These are phyloP conservation scores for Glareola pratincola DNA, from an alignment of 2,113 vertebrate species.

Conservation along the genomic window DNA sequence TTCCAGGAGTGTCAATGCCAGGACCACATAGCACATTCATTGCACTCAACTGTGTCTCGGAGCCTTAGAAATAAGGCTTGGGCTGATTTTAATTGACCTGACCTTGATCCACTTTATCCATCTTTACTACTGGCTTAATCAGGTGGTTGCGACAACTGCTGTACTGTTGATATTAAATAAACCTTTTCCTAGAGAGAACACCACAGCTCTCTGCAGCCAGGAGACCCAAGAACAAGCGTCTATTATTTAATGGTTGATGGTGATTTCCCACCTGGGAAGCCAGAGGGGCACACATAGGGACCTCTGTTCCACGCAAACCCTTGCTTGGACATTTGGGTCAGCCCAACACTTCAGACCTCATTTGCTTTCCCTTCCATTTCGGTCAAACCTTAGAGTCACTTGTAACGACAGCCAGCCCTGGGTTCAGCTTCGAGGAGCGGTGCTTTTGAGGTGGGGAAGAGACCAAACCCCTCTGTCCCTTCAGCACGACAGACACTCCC, in stretches of 20 bases:
- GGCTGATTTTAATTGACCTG: conserved; percentile 53
- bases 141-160: not conserved
- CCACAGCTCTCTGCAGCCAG: not conserved
- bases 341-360: not conserved
- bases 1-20: not conserved
- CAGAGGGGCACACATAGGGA: not conserved
- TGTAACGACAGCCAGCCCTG: not conserved
- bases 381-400: not conserved
- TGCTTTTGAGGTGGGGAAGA: not conserved
- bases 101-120: conserved; percentile 58
- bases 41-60: not conserved
- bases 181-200: not conserved
- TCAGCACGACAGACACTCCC: not conserved
- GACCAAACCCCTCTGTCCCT: not conserved
- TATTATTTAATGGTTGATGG: not conserved
- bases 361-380: not conserved
- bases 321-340: not conserved
- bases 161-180: not conserved
- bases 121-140: conserved; percentile 28
- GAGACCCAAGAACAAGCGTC: not conserved
- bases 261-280: not conserved
- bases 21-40: not conserved
- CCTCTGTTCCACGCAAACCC: not conserved
- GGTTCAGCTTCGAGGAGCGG: accelerated
- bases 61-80: not conserved